Evolutionary conservation across 2,113 vertebrate species (phyloP), one percentile per base, ranked within the genome.

Genomic region (Dinomys branickii): DNA sequence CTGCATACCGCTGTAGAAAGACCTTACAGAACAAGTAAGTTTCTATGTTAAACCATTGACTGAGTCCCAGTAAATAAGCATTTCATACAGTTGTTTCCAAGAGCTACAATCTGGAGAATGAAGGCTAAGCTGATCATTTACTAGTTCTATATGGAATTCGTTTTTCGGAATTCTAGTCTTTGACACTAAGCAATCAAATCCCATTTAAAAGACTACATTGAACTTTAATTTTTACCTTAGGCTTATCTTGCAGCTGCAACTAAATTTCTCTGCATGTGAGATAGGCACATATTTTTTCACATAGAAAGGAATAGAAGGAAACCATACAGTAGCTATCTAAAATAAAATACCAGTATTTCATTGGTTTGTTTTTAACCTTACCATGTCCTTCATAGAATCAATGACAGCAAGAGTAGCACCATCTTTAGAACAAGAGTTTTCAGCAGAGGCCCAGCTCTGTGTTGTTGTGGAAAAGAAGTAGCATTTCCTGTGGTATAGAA

Each of bases 301-400:
- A 90, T 54, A 84, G 52, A 58, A 69, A 41, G 12, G 82, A 94
- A 59, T 30, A 91, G 58, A 86, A 59, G 2, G 22, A 87, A 94
- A 69, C 1, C 41, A 93, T 4, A 71, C 24, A 88, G n/a, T 24
- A 54, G 16, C 20, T 35, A 38, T 16, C 69, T 19, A 65, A 88
- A 47, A 54, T 54, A 85, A 81, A 90, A 81, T 0, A 75, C 4
- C 13, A 91, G 52, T 50, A 69, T 58, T 82, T 94, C 82, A 41
- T 61, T 44, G 52, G 82, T 47, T 78, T 63, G 11, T 50, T 87
- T 89, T 75, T 7, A 30, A 80, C 35, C 97, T 97, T 97, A 98
- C 98, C 98, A 96, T 61, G 41, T 97, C 96, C 47, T 97, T 90
- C 86, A 75, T 44, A 41, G 94, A 96, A 80, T 96, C 97, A 63